phyloP scores from a whole-genome alignment of 1,140 invertebrate species.

The Temnothorax curvispinosus region DNA sequence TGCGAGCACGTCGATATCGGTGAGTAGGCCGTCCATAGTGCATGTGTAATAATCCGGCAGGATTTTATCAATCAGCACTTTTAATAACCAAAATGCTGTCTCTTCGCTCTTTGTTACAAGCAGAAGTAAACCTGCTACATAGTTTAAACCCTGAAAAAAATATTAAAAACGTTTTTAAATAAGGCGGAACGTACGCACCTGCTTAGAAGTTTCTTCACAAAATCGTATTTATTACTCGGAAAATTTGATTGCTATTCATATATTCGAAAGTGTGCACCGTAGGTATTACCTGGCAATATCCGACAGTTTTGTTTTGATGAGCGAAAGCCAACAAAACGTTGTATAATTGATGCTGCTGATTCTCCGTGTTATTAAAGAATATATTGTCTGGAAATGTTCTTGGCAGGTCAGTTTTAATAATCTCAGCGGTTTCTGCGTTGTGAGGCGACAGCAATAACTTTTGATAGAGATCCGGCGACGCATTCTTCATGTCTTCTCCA shows the following conservation, averaged over 20 bases:
- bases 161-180: constrained; percentile 35
- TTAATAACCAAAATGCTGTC: constrained; percentile 95
- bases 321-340: constrained; percentile 96
- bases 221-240: constrained; percentile 23
- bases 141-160: constrained; percentile 92
- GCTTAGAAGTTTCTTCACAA: constrained; percentile 3
- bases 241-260: neutral
- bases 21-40: constrained; percentile 94
- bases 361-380: constrained; percentile 92
- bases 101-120: constrained; percentile 95
- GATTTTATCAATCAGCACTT: constrained; percentile 94
- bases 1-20: constrained; percentile 94
- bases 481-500: constrained; percentile 89
- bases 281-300: constrained; percentile 93
- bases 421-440: constrained; percentile 90
- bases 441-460: constrained; percentile 89
- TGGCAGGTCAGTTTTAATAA: constrained; percentile 94
- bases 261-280: constrained; percentile 1
- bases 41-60: constrained; percentile 95
- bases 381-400: constrained; percentile 98
- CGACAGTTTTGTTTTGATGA: constrained; percentile 93
- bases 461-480: constrained; percentile 90
- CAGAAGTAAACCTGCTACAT: constrained; percentile 94
- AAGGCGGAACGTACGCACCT: constrained; percentile 4
- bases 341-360: constrained; percentile 91